Base-by-base conservation (phyloP, 2,888 invertebrate species). In the Drosophila percnosoma region DNA sequence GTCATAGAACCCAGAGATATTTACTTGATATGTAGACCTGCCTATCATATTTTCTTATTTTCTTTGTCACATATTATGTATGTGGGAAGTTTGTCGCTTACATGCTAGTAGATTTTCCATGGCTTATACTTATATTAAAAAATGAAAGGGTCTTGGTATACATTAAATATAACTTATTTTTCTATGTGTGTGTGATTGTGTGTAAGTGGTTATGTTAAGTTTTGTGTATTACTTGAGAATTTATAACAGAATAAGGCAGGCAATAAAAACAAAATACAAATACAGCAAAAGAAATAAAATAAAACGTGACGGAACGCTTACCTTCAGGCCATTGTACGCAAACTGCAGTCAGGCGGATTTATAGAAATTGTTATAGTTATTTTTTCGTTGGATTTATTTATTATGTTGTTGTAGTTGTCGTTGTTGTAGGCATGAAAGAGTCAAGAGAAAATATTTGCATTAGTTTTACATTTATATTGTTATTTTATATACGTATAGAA, bases 271-370 rank as follows among this genome's bases (percentile, higher is more conserved):
- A 75, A 89, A 87, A 89, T 80, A 83, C 68, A 89, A 85, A 82
- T 84, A 80, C 69, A 61, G 54, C 42, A 62, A 70, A 54, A 55
- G 59, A 49, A 64, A 66, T 40, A 34, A 68, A 58, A 60, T 55
- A 55, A 59, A 65, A 71, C 72, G 68, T 71, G 72, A 79, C 74
- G 75, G 84, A 83, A 94, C 96, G 73, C 85, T 96, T 95, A 96
- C 96, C 96, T 95, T 97, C 97, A 89, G 97, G 97, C 97, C 97
- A 97, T 94, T 97, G 97, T 93, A 97, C 97, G 94, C 97, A 97
- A 94, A 97, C 97, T 96, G 96, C 64, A 71, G 33, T 58, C n/a
- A 52, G 48, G 29, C 57, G 51, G 80, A 87, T 87, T 87, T 73
- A 69, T 73, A 59, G 51, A 72, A 71, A 57, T 67, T 52, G 27